Percentiles rank a stretch among this genome's conserved stretches.
These are phyloP conservation scores for Pterocles gutturalis DNA, from an alignment of 2,113 vertebrate species.

Conservation along the genomic window DNA sequence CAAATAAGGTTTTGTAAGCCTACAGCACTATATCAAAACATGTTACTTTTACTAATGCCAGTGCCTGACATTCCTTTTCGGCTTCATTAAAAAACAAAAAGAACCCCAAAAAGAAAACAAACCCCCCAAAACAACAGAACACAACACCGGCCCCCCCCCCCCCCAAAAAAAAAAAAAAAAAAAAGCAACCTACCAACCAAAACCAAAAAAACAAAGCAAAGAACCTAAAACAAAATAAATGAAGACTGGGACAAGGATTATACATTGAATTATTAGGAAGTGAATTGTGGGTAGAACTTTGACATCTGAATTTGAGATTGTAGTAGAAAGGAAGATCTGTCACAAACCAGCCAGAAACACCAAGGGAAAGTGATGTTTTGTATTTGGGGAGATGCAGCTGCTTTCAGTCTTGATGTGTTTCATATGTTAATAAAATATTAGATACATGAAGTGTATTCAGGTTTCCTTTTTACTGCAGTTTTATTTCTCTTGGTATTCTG, in stretches of 20 bases:
- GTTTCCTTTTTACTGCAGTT: neutral
- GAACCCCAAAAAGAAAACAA: too few species aligned
- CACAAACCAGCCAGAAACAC: neutral
- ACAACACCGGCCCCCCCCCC: too few species aligned
- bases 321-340: neutral
- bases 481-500: neutral
- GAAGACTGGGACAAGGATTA: neutral
- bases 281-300: neutral
- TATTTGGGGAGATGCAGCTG: neutral
- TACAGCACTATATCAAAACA: neutral
- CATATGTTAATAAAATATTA: neutral
- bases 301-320: neutral
- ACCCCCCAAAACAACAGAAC: too few species aligned
- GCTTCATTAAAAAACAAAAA: neutral
- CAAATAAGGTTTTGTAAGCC: neutral
- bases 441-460: neutral
- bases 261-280: neutral
- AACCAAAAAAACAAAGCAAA: neutral
- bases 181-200: too few species aligned
- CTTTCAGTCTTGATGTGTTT: neutral
- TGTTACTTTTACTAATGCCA: neutral
- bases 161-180: too few species aligned
- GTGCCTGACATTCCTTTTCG: neutral
- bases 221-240: rapidly evolving
- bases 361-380: neutral